Evolutionary conservation across 1,140 invertebrate species (phyloP), one percentile per base, ranked within the genome.

Genomic region (Microplitis mediator): DNA sequence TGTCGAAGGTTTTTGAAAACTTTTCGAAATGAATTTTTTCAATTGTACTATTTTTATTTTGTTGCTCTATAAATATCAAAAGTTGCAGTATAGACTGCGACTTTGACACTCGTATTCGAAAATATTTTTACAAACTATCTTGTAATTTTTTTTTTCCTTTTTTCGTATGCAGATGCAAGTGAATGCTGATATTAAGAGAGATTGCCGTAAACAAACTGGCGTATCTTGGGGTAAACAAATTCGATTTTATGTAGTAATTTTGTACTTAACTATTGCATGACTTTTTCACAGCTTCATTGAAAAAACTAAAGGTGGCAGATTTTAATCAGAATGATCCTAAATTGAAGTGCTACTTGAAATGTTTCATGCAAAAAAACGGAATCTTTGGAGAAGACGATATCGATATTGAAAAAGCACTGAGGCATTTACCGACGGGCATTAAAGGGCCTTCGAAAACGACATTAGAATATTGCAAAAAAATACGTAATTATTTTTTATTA

Each of bases 261-360:
- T 3, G 6, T 60, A 13, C 0, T 60, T 8, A 36, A 69, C 11
- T 39, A 50, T 60, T 60, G 31, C 52, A 34, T 34, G 32, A 56
- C n/a, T 78, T 79, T 5, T 45, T 45, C 2, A 45, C 52, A 85
- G 83, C 16, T 13, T 76, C 80, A 0, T 71, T 84, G 31, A 82
- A 75, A 51, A 78, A 71, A 72, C 34, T 84, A 4, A 81, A 79
- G 64, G 62, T 74, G 0, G 84, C 80, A 0, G 61, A 82, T 52
- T 76, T 81, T n/a, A 75, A 79, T 4, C 74, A 80, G 52, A 71
- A 77, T 31, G 80, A 85, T 67, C 64, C 32, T 1, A 80, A 78
- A 71, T 72, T 84, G 32, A 85, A 85, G 39, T 85, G 84, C 68
- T 85, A 85, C 58, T 35, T 85, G 3, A 74, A 73, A 63, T 85